Evolutionary conservation across 2,113 vertebrate species (phyloP).

Genomic region (Pseudorasbora parva): DNA sequence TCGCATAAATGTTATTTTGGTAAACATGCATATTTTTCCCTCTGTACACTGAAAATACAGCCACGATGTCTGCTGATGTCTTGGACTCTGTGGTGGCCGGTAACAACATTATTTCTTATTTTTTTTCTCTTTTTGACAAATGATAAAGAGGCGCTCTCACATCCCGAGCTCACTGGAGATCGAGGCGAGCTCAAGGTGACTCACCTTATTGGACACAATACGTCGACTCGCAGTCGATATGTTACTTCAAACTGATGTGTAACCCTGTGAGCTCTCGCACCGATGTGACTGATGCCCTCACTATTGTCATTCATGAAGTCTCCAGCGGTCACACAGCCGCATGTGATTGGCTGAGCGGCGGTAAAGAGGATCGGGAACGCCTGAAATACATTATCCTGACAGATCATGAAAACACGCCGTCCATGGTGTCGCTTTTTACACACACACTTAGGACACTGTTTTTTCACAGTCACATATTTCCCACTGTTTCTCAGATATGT

Average conservation of each 20-base stretch:
- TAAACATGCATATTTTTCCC: not conserved
- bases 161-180: not conserved
- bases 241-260: slow-evolving; percentile 9
- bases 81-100: not conserved
- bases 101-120: slow-evolving; percentile 5
- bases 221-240: not conserved
- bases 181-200: slow-evolving; percentile 16
- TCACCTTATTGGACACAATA: slow-evolving; percentile 11
- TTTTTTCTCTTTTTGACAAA: not conserved
- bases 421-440: not conserved
- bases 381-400: not conserved
- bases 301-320: slow-evolving; percentile 29
- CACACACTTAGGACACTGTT: not conserved
- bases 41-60: not conserved
- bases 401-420: not conserved
- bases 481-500: not conserved
- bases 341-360: not conserved
- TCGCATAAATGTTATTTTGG: not conserved
- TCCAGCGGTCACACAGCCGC: not conserved
- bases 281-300: slow-evolving; percentile 21
- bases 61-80: not conserved
- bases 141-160: not conserved
- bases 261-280: not conserved
- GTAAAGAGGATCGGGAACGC: not conserved
- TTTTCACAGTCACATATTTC: slow-evolving; percentile 16